Evolutionary conservation across 2,113 vertebrate species (phyloP).

Genomic region (Scomber colias): DNA sequence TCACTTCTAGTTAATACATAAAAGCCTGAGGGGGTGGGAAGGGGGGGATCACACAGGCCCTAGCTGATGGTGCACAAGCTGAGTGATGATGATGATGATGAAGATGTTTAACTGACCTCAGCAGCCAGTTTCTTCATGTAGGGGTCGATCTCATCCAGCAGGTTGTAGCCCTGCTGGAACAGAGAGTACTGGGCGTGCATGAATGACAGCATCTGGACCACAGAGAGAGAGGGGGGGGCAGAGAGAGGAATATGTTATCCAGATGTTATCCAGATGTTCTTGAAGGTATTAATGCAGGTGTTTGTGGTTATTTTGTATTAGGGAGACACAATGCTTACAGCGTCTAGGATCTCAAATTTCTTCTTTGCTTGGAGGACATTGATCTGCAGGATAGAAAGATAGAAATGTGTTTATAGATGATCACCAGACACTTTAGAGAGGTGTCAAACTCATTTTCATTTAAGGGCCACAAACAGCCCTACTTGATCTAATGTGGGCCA

Average conservation of each 20-base stretch:
- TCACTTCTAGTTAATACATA: not conserved
- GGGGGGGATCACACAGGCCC: not conserved
- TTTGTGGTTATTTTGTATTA: not conserved
- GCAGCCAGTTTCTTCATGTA: slow-evolving; percentile 97
- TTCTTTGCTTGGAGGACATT: slow-evolving; percentile 99
- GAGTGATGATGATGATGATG: not conserved
- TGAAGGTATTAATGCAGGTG: not conserved
- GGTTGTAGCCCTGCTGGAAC: slow-evolving; percentile 96
- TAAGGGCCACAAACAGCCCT: too few relatives aligned
- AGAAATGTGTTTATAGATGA: not conserved
- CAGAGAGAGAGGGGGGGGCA: not conserved
- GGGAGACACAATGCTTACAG: slow-evolving; percentile 84
- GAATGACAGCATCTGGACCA: slow-evolving; percentile 95
- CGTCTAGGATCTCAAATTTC: slow-evolving; percentile 98
- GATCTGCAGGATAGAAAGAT: slow-evolving; percentile 84
- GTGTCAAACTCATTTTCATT: too few relatives aligned
- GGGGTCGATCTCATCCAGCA: slow-evolving; percentile 94
- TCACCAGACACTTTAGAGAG: not conserved
- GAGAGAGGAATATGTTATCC: too few relatives aligned
- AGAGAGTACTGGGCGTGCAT: slow-evolving; percentile 98
- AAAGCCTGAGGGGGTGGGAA: not conserved
- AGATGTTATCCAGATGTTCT: not conserved
- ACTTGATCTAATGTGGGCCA: too few relatives aligned
- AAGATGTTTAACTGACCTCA: slow-evolving; percentile 86
- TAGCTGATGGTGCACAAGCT: too few relatives aligned